A percentile compares a stretch with the other conserved stretches of the same genome.
Conservation (phyloP, 2,888 invertebrate species). For the Zygaena filipendulae region DNA sequence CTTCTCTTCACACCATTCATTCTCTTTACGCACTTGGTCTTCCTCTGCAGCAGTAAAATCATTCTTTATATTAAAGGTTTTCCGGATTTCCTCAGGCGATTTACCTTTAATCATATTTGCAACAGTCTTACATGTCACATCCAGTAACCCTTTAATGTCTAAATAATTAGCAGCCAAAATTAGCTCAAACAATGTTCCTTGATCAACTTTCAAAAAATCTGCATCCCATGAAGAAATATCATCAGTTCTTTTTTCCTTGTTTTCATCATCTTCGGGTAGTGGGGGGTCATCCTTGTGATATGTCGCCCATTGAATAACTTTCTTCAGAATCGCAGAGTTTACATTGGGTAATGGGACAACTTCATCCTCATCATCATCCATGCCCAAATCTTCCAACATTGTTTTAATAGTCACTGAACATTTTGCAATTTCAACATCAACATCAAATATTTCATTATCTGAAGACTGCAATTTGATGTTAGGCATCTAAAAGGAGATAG, state of each 20-base stretch:
- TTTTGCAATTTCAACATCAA: constrained; percentile 96
- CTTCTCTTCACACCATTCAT: constrained; percentile 95
- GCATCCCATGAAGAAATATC: constrained; percentile 99
- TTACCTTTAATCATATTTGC: constrained; percentile 99
- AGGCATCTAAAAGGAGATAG: constrained; percentile 76
- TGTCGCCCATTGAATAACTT: constrained; percentile 93
- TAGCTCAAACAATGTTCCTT: constrained; percentile 95
- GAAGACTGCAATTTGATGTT: constrained; percentile 94
- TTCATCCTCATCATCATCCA: constrained; percentile 94
- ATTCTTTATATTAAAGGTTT: constrained; percentile 97
- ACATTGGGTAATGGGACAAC: constrained; percentile 97
- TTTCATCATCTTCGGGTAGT: constrained; percentile 96
- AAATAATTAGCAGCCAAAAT: constrained; percentile 97
- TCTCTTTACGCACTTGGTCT: constrained; percentile 96
- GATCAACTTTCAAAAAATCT: constrained; percentile 98
- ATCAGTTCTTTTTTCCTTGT: constrained; percentile 97
- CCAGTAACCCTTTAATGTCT: constrained; percentile 94
- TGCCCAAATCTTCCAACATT: constrained; percentile 94
- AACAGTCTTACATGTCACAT: constrained; percentile 98
- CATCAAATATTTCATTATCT: constrained; percentile 95
- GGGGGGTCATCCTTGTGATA: constrained; percentile 97
- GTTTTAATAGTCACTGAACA: constrained; percentile 98
- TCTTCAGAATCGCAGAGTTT: constrained; percentile 94
- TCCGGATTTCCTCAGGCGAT: constrained; percentile 96
- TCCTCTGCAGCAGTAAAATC: constrained; percentile 97